Conservation (phyloP, 2,113 vertebrate species). For the Talpa occidentalis region DNA sequence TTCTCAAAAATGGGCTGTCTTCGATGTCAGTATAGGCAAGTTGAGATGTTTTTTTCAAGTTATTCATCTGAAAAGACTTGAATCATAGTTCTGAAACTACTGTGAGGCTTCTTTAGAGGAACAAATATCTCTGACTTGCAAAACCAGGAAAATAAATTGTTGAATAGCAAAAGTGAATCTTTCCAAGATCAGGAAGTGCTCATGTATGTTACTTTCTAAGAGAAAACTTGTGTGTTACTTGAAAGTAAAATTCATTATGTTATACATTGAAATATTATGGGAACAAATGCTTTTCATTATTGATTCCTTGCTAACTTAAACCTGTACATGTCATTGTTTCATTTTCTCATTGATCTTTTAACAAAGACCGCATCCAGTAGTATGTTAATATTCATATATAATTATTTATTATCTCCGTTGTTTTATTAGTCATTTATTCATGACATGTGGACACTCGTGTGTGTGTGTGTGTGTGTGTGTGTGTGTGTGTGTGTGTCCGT, state of each 20-base stretch:
- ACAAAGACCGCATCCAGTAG: neutral
- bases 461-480: neutral
- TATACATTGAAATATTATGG: neutral
- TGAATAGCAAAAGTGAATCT: conserved; percentile 50
- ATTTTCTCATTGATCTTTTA: neutral
- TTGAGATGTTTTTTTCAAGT: neutral
- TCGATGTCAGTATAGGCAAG: neutral
- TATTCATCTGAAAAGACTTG: conserved; percentile 43
- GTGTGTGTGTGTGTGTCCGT: neutral
- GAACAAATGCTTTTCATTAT: neutral
- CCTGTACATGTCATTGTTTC: neutral
- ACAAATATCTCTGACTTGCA: conserved; percentile 61
- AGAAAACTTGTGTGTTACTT: neutral
- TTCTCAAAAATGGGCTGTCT: neutral
- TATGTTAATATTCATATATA: neutral
- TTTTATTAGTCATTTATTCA: neutral
- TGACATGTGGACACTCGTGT: neutral
- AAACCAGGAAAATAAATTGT: conserved; percentile 55
- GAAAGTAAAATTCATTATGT: neutral
- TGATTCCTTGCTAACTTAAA: neutral
- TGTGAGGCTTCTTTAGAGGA: conserved; percentile 66
- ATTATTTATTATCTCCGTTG: neutral
- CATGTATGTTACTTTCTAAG: neutral
- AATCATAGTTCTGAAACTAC: conserved; percentile 36
- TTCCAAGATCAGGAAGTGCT: conserved; percentile 24